These are phyloP conservation scores for Plectropomus leopardus DNA, from an alignment of 2,113 vertebrate genomes.

Conservation along the genomic window DNA sequence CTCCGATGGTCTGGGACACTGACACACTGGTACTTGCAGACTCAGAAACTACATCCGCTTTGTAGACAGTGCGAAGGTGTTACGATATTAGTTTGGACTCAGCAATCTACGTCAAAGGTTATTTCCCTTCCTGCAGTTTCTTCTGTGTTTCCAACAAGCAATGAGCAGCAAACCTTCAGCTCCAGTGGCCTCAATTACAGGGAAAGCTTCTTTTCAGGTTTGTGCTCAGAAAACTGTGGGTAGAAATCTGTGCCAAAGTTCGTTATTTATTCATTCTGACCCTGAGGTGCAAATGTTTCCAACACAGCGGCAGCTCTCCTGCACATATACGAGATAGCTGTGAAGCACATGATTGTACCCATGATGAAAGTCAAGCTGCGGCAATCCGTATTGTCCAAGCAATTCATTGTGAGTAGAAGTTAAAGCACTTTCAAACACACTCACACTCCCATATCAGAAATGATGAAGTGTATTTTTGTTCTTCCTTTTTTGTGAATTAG, in stretches of 20 bases:
- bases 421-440: not conserved
- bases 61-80: not conserved
- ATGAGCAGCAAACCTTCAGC: constrained; percentile 34
- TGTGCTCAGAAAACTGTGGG: constrained; percentile 29
- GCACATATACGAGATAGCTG: constrained; percentile 2
- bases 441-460: not conserved
- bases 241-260: constrained; percentile 48
- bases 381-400: not conserved
- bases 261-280: constrained; percentile 62
- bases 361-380: constrained; percentile 1
- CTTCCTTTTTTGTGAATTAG: constrained; percentile 10
- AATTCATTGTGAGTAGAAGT: constrained; percentile 21
- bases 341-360: constrained; percentile 4
- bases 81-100: constrained; percentile 13
- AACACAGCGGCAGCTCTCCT: constrained; percentile 5
- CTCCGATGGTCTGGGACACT: not conserved
- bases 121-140: constrained; percentile 16
- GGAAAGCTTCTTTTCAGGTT: constrained; percentile 20
- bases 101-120: constrained; percentile 41
- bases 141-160: constrained; percentile 16
- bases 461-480: constrained; percentile 29
- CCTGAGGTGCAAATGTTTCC: constrained; percentile 49
- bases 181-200: constrained; percentile 43
- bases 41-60: not conserved
- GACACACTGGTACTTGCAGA: constrained; percentile 3